phyloP scores from a whole-genome alignment of 1,140 invertebrate species.

The Nephila pilipes region DNA sequence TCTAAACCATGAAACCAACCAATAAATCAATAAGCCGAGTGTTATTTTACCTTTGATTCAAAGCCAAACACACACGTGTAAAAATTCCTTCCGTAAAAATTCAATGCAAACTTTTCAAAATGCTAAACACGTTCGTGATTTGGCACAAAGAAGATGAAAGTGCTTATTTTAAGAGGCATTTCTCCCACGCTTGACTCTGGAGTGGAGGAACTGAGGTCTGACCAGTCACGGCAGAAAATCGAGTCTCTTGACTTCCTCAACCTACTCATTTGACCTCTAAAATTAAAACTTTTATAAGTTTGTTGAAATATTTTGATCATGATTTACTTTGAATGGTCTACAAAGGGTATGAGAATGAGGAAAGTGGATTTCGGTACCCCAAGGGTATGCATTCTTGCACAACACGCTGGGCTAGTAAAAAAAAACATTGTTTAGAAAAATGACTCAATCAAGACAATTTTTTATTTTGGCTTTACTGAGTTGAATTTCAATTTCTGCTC shows the following conservation, averaged over 20 bases:
- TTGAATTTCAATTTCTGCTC: no score
- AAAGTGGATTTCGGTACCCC: not conserved
- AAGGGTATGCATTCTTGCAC: no score
- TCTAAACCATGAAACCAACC: no score
- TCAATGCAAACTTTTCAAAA: not conserved
- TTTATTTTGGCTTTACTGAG: no score
- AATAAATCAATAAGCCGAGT: no score
- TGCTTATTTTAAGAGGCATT: not conserved
- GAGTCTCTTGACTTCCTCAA: not conserved
- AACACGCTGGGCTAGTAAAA: no score
- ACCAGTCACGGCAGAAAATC: slow-evolving; percentile 9
- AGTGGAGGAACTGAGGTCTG: not conserved
- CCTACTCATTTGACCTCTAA: slow-evolving; percentile 43
- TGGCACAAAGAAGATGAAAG: not conserved
- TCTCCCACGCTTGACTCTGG: not conserved
- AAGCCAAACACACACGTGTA: no score
- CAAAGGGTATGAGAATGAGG: not conserved
- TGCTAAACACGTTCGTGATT: not conserved
- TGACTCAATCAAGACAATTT: no score
- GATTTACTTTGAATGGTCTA: not conserved
- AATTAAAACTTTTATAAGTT: not conserved
- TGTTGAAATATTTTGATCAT: slow-evolving; percentile 16
- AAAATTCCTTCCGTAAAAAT: not conserved
- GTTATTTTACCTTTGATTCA: no score
- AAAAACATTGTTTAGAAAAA: no score